Evolutionary conservation across 2,113 vertebrate genomes (phyloP).

Genomic region (Ailurus styani): DNA sequence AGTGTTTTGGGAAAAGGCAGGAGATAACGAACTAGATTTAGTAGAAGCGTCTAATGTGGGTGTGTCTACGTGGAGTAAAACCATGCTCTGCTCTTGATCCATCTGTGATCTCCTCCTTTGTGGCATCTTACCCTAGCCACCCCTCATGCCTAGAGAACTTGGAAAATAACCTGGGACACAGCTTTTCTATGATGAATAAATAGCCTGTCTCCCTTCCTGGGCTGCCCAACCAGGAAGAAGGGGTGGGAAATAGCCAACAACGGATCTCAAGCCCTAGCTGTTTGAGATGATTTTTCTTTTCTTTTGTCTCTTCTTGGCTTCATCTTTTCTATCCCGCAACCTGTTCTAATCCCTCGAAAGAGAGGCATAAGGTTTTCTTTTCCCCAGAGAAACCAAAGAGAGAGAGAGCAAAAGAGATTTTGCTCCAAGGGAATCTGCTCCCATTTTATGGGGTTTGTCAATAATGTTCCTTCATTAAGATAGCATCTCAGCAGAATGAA

Average conservation of each 20-base stretch:
- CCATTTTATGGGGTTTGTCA: slow-evolving; percentile 58
- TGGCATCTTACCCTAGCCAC: not conserved
- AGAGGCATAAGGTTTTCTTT: slow-evolving; percentile 39
- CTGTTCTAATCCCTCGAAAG: slow-evolving; percentile 60
- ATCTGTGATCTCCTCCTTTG: not conserved
- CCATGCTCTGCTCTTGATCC: not conserved
- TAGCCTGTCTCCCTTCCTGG: not conserved
- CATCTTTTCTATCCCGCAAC: not conserved
- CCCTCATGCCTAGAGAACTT: not conserved
- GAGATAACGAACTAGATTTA: not conserved
- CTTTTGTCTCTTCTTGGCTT: not conserved
- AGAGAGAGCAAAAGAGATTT: slow-evolving; percentile 38
- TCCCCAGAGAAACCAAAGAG: slow-evolving; percentile 46
- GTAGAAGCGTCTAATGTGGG: not conserved
- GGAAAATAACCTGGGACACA: not conserved
- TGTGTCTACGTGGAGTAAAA: not conserved
- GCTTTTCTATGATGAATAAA: not conserved
- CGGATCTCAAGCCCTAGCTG: not conserved
- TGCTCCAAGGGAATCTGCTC: slow-evolving; percentile 55
- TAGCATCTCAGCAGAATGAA: slow-evolving; percentile 65
- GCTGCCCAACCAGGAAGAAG: not conserved
- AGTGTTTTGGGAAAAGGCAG: not conserved
- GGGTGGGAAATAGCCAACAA: not conserved
- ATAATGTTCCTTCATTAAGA: slow-evolving; percentile 69
- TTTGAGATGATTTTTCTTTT: not conserved